Evolutionary conservation across 92 coral and sea anemone species (phyloP), one percentile per base, ranked within the genome.

Genomic region (Micromussa lordhowensis): DNA sequence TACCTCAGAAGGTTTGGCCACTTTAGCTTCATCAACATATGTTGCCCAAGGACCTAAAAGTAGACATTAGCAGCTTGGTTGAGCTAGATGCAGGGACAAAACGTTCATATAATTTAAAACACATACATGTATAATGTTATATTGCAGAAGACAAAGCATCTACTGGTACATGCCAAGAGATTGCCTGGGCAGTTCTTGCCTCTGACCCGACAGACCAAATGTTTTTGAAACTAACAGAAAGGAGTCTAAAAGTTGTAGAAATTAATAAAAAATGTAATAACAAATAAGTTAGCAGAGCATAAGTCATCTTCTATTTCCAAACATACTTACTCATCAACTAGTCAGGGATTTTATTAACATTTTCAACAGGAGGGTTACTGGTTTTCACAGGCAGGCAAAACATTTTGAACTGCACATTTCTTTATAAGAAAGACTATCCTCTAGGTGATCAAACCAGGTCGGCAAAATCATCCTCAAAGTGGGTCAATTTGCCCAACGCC

Each of bases 1-100:
- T 85, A 95, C 99, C 98, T 97, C 99, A 34, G 99, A 97, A 63
- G 99, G 99, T 86, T 97, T 97, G 44, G 99, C 94, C 82, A 93
- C 87, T 85, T 95, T 93, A 34, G 96, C 90, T 74, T 97, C 99
- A 61, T 97, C 99, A 64, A 88, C 85, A 90, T 92, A 97, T 40
- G 95, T 91, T 76, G 98, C 95, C 99, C 99, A 97, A 24, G 99
- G 99, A 15, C 99, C 97, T 94, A 35, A 61, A 80, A 78, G 36
- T 0, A 17, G n/a, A 53, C 28, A 28, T 4, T 51, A 31, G 61
- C 36, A 49, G 44, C 13, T 34, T 21, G 44, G n/a, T 26, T 12
- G 29, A 26, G 16, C 17, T 3, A 66, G 3, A 66, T 61, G 68
- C 68, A 24, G 24, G 3, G 64, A 63, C 13, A 24, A 44, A 44